A percentile compares a stretch with the other conserved stretches of the same genome.
Evolutionary conservation across 1,140 invertebrate genomes (phyloP).

Genomic region (Dreissena polymorpha): DNA sequence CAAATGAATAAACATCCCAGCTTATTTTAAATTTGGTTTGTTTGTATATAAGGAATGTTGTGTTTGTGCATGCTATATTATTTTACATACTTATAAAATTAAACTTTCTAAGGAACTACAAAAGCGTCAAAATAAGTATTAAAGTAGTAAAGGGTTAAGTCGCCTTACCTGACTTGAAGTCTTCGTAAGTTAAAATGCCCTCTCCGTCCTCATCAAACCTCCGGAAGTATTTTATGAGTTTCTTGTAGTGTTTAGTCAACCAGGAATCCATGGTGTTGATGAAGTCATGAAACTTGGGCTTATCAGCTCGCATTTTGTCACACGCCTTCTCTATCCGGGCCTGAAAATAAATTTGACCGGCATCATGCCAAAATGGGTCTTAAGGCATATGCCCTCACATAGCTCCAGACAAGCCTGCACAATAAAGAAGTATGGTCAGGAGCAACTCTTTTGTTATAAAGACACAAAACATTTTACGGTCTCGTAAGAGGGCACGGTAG

Average conservation of each 20-base stretch:
- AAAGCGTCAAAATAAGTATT: no score
- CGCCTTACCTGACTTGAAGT: conserved; percentile 75
- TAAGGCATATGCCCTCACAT: background rate
- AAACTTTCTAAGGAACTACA: no score
- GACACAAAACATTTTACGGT: background rate
- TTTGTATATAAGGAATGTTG: no score
- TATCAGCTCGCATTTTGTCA: conserved; percentile 65
- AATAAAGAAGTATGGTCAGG: conserved; percentile 4
- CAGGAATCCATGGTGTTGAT: conserved; percentile 73
- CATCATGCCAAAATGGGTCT: no score
- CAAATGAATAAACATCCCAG: no score
- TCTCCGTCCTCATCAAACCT: conserved; percentile 70
- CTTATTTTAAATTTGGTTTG: no score
- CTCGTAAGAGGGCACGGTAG: background rate
- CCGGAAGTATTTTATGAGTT: conserved; percentile 65
- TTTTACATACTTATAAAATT: no score
- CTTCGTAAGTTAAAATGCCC: conserved; percentile 70
- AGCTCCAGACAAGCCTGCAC: background rate
- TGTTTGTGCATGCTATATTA: no score
- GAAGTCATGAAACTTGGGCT: conserved; percentile 66
- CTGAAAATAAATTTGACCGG: conserved; percentile 51
- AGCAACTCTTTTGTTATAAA: background rate
- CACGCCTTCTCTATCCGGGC: conserved; percentile 71
- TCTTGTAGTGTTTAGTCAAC: conserved; percentile 62
- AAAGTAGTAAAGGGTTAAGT: no score